Conservation (phyloP, 1,140 invertebrate genomes). For the Tetramorium simillimum region DNA sequence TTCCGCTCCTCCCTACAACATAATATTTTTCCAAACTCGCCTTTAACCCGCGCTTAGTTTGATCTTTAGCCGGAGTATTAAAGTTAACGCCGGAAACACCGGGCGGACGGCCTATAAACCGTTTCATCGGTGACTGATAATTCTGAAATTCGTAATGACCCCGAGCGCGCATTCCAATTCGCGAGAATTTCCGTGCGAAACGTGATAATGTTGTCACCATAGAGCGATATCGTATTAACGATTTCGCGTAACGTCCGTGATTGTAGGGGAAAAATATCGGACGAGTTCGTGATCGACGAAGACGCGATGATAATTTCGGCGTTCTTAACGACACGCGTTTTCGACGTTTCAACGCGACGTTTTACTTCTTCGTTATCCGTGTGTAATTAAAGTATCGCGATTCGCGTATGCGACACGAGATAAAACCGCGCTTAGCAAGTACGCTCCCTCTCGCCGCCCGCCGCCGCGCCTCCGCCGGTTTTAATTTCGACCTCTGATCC, state of each 20-base stretch:
- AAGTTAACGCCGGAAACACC: constrained; percentile 29
- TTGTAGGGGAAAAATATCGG: not conserved
- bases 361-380: not conserved
- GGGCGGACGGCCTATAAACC: not conserved
- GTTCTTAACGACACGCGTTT: not conserved
- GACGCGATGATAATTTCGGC: not conserved
- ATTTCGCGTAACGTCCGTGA: constrained; percentile 14
- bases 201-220: not conserved
- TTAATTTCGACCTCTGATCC: constrained; percentile 28
- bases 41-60: constrained; percentile 27
- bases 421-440: not conserved
- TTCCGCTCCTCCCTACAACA: not conserved
- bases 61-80: constrained; percentile 26
- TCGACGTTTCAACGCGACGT: not conserved
- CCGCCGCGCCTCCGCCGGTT: not conserved
- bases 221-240: constrained; percentile 16
- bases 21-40: not conserved
- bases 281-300: not conserved
- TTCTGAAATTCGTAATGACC: not conserved
- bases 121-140: not conserved
- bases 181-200: not conserved
- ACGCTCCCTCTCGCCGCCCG: not conserved
- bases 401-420: not conserved
- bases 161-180: not conserved
- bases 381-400: constrained; percentile 7